Percentiles rank a stretch among this genome's conserved stretches.
phyloP scores from a whole-genome alignment of 2,888 invertebrate genomes.

The Habroteleia sp. region DNA sequence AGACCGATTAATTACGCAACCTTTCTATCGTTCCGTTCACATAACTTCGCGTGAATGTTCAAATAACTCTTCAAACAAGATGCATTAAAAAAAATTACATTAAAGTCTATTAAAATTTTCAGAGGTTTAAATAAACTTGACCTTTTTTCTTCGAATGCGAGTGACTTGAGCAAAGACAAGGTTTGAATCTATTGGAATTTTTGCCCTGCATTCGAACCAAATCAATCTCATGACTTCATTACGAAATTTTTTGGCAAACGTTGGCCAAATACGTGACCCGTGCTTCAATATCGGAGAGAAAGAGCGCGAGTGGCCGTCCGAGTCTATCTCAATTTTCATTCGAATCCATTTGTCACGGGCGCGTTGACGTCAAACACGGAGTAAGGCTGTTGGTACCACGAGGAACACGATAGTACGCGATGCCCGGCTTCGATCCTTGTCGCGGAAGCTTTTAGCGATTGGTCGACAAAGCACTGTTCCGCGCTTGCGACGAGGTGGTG shows the following conservation, averaged over 20 bases:
- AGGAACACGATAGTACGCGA: conserved; percentile 54
- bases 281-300: conserved; percentile 43
- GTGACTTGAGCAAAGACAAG: neutral
- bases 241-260: conserved; percentile 51
- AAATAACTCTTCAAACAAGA: too few relatives aligned
- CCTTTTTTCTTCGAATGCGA: neutral
- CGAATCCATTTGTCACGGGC: conserved; percentile 55
- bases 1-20: too few relatives aligned
- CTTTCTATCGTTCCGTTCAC: too few relatives aligned
- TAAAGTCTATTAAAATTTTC: too few relatives aligned
- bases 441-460: conserved; percentile 62
- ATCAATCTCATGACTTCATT: conserved; percentile 46
- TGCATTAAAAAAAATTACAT: too few relatives aligned
- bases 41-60: too few relatives aligned
- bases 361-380: conserved; percentile 57
- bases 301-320: conserved; percentile 14
- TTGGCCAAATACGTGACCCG: conserved; percentile 37
- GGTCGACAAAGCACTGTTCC: conserved; percentile 50
- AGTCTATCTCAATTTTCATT: conserved; percentile 59
- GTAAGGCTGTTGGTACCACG: conserved; percentile 54
- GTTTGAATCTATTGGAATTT: conserved; percentile 9
- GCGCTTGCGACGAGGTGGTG: conserved; percentile 37
- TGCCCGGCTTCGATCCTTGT: conserved; percentile 58
- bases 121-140: too few relatives aligned
- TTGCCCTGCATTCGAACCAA: conserved; percentile 8